These are phyloP conservation scores for Phaetusa simplex DNA, from an alignment of 2,113 vertebrate species.

Conservation along the genomic window DNA sequence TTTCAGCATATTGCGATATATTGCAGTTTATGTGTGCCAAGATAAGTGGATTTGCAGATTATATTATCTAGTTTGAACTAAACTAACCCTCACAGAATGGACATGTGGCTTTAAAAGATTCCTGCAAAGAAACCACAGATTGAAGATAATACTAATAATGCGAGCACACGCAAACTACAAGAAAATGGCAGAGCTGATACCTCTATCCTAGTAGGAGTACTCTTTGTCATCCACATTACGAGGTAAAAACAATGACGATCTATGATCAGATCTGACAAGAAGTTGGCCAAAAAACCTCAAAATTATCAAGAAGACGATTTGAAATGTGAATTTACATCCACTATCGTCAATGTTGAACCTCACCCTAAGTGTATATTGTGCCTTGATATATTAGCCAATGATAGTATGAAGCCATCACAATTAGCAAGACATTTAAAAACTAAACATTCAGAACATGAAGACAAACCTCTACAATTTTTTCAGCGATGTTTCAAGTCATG, in stretches of 20 bases:
- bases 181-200: not conserved
- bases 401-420: not conserved
- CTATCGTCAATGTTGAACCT: not conserved
- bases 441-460: not conserved
- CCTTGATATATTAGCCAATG: not conserved
- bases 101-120: not conserved
- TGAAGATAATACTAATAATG: not conserved
- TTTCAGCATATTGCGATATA: not conserved
- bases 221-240: not conserved
- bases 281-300: not conserved
- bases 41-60: not conserved
- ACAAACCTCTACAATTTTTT: not conserved
- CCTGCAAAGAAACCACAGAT: not conserved
- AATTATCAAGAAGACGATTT: not conserved
- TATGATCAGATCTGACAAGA: not conserved
- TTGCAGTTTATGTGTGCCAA: not conserved
- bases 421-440: not conserved
- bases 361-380: not conserved
- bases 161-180: not conserved
- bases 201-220: not conserved
- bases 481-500: not conserved
- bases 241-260: not conserved
- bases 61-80: not conserved
- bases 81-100: not conserved
- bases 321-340: not conserved